A percentile compares a stretch with the other conserved stretches of the same genome.
Conservation (phyloP, 35 echinoderm and acorn worm genomes). For the Ophioderma brevispina region DNA sequence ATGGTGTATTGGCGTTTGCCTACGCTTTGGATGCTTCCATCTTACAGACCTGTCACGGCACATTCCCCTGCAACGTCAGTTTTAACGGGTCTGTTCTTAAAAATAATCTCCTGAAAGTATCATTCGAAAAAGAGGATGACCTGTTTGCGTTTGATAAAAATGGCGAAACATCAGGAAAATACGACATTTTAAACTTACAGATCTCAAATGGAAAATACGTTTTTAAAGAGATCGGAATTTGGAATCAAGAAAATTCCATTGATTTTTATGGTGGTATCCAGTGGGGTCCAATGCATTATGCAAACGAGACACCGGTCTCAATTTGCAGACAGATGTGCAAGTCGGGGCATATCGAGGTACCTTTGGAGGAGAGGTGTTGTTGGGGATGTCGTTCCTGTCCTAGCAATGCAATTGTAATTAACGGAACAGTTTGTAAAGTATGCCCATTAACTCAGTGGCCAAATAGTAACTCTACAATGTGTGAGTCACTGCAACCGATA, state of each 20-base stretch:
- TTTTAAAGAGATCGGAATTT: neutral
- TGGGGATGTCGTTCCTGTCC: constrained; percentile 11
- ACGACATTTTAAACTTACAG: constrained; percentile 15
- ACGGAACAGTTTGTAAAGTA: neutral
- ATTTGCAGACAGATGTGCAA: constrained; percentile 19
- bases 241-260: neutral
- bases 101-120: neutral
- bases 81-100: neutral
- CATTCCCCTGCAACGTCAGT: neutral
- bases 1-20: constrained; percentile 44
- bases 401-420: constrained; percentile 1
- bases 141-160: constrained; percentile 12
- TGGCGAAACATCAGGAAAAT: constrained; percentile 39
- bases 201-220: neutral
- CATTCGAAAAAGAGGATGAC: constrained; percentile 1
- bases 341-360: neutral
- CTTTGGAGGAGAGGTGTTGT: constrained; percentile 27
- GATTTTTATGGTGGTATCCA: neutral
- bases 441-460: constrained; percentile 15
- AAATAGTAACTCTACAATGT: neutral
- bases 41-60: neutral
- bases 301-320: neutral
- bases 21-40: constrained; percentile 16
- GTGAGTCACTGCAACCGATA: neutral
- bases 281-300: neutral